A percentile compares a stretch with the other conserved stretches of the same genome.
These are phyloP conservation scores for Euphonia xanthogaster DNA, from an alignment of 2,797 vertebrate genomes.

Conservation along the genomic window DNA sequence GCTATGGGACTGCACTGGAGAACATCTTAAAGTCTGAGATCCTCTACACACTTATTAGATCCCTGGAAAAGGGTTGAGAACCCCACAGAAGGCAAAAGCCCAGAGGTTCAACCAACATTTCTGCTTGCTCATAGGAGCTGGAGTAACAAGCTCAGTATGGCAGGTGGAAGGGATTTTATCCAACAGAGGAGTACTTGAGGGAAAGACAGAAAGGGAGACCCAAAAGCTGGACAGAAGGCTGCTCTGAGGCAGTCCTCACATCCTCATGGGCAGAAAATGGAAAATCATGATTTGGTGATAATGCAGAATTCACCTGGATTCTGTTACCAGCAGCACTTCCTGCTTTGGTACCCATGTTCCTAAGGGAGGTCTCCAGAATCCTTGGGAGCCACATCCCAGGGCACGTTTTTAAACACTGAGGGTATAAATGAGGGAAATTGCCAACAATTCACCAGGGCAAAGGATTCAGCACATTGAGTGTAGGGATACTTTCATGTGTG, in stretches of 20 bases:
- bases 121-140: not conserved
- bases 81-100: not conserved
- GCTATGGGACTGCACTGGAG: not conserved
- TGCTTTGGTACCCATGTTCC: not conserved
- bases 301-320: not conserved
- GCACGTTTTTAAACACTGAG: not conserved
- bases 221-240: not conserved
- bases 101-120: not conserved
- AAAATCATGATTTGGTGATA: accelerated
- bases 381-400: not conserved
- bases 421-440: not conserved
- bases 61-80: not conserved
- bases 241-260: not conserved
- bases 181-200: not conserved
- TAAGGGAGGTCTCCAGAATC: not conserved
- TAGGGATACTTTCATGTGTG: not conserved
- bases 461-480: not conserved
- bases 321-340: not conserved
- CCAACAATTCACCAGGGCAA: not conserved
- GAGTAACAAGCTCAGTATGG: not conserved
- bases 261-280: accelerated
- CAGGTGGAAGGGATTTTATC: not conserved
- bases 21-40: not conserved
- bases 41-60: not conserved
- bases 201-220: not conserved